A percentile compares a stretch with the other conserved stretches of the same genome.
Evolutionary conservation across 1,140 invertebrate genomes (phyloP).

Genomic region (Parapsyche elsis): DNA sequence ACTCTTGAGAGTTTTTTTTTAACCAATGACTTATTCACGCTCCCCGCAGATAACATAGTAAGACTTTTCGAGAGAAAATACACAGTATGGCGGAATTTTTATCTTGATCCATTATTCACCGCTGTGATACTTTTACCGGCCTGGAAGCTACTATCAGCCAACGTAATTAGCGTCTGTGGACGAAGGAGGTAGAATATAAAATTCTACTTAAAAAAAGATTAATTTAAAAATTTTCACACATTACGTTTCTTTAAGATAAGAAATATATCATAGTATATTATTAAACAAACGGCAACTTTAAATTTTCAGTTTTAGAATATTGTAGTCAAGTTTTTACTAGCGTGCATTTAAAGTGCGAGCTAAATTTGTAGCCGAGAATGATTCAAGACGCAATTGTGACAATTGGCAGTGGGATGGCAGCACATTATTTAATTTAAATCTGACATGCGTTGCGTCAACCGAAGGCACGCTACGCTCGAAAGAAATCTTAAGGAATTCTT

Average conservation of each 20-base stretch:
- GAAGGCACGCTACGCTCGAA: too few species aligned
- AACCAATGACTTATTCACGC: too few species aligned
- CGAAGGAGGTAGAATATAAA: constrained; percentile 17
- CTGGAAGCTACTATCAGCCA: constrained; percentile 16
- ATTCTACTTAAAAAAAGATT: neutral
- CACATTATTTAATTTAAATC: too few species aligned
- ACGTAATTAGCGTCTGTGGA: constrained; percentile 22
- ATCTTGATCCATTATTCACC: constrained; percentile 25
- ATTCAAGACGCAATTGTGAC: neutral
- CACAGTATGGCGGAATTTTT: constrained; percentile 28
- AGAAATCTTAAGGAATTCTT: too few species aligned
- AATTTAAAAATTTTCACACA: neutral
- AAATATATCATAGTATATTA: too few species aligned
- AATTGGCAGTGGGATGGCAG: neutral
- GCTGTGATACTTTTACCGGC: constrained; percentile 22
- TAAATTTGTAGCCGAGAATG: neutral
- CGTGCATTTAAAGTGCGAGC: neutral
- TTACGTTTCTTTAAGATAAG: neutral
- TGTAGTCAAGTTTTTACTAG: neutral
- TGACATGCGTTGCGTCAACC: too few species aligned
- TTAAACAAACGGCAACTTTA: too few species aligned
- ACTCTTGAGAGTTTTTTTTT: too few species aligned
- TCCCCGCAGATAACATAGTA: too few species aligned
- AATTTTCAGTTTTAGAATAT: too few species aligned
- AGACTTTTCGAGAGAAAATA: constrained; percentile 25